These are phyloP conservation scores for Gymnopithys bicolor DNA, from an alignment of 2,797 vertebrate species.

Conservation along the genomic window DNA sequence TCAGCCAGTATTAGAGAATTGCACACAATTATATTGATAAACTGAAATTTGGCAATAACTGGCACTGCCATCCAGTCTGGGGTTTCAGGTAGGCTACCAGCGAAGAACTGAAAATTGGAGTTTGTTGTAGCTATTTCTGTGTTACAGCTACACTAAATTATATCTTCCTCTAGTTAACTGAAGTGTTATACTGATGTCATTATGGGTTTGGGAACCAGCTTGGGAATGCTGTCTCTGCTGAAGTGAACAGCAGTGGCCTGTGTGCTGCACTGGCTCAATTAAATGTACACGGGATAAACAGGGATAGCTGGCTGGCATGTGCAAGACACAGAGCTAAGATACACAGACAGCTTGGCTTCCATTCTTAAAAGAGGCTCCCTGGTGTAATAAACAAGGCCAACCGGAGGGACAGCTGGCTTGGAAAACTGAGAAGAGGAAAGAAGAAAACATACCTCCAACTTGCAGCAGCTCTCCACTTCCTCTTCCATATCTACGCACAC, in stretches of 20 bases:
- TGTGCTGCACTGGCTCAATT: not conserved
- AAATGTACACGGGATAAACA: not conserved
- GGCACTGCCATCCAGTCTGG: not conserved
- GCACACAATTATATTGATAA: not conserved
- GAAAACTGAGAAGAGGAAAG: not conserved
- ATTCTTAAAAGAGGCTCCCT: not conserved
- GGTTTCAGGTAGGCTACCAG: not conserved
- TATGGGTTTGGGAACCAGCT: not conserved
- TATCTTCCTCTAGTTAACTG: not conserved
- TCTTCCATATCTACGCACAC: slow-evolving; percentile 83
- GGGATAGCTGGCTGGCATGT: accelerated
- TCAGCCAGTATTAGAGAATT: not conserved
- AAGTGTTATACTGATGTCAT: not conserved
- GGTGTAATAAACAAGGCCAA: not conserved
- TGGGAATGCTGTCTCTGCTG: not conserved
- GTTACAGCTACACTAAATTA: not conserved
- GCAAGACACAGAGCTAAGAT: not conserved
- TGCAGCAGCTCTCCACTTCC: slow-evolving; percentile 90
- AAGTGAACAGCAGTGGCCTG: not conserved
- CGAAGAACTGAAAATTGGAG: not conserved
- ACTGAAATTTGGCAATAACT: not conserved
- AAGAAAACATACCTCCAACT: slow-evolving; percentile 84
- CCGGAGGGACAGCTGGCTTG: not conserved
- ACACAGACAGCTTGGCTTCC: not conserved
- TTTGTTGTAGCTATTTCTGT: not conserved